A percentile compares a stretch with the other conserved stretches of the same genome.
Evolutionary conservation across 2,113 vertebrate genomes (phyloP).

Genomic region (Xenotilapia flavipinnis): DNA sequence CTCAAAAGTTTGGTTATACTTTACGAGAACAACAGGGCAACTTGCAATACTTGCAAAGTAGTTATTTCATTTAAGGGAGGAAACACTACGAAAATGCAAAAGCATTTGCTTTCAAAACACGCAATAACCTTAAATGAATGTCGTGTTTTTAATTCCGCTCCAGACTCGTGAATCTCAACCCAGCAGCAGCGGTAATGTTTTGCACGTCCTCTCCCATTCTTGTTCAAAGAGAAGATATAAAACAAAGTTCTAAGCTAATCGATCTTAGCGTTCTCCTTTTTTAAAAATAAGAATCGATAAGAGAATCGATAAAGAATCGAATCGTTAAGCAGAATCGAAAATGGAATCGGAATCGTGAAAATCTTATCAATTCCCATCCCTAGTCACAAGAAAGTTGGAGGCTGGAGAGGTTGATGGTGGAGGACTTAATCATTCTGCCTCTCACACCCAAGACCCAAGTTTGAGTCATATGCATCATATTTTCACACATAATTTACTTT

Average conservation of each 20-base stretch:
- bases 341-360: rapidly evolving
- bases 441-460: neutral
- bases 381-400: neutral
- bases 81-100: neutral
- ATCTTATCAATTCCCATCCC: neutral
- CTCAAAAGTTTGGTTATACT: neutral
- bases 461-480: neutral
- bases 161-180: neutral
- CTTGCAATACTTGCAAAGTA: neutral
- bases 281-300: neutral
- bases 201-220: neutral
- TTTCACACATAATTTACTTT: neutral
- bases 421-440: neutral
- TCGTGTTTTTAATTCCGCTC: rapidly evolving
- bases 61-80: neutral
- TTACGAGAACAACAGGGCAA: neutral
- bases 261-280: rapidly evolving
- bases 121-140: rapidly evolving
- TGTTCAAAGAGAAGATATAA: rapidly evolving
- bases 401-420: neutral
- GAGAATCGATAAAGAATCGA: rapidly evolving
- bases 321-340: neutral
- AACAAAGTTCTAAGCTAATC: neutral
- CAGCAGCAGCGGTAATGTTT: neutral
- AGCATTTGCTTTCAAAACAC: rapidly evolving